Evolutionary conservation across 1,140 invertebrate species (phyloP), one percentile per base, ranked within the genome.

Genomic region (Calycopis cecrops): DNA sequence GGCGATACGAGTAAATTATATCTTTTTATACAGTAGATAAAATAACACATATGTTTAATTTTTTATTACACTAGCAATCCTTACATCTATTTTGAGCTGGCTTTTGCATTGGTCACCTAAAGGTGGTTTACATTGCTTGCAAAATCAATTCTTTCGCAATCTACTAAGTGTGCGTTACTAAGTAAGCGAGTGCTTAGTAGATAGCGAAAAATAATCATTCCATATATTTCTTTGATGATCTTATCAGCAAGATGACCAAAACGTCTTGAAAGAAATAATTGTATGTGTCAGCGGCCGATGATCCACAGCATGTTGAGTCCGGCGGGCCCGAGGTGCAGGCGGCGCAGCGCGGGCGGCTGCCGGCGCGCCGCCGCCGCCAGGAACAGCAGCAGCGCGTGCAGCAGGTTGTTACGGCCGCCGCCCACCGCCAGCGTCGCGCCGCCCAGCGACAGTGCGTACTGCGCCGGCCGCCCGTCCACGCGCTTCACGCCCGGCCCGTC

Each of bases 241-340:
- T n/a, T n/a, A n/a, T n/a, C n/a, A n/a, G n/a, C n/a, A n/a, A n/a
- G n/a, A n/a, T n/a, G n/a, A n/a, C n/a, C n/a, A n/a, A n/a, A n/a
- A n/a, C n/a, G n/a, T n/a, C n/a, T n/a, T n/a, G n/a, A n/a, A n/a
- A n/a, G n/a, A n/a, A n/a, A n/a, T n/a, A n/a, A n/a, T n/a, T n/a
- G n/a, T n/a, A n/a, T n/a, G n/a, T n/a, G 62, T 67, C 57, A 76
- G n/a, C 75, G 76, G 42, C 92, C 89, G 66, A 94, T 91, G 55
- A 94, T 90, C 93, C 93, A 94, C 16, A 95, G 79, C 76, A 95
- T 90, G 79, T 95, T 95, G 52, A 95, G 86, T 33, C 94, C 94
- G 47, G 93, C 93, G 69, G 90, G 89, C 38, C 94, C 94, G 40
- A 95, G 85, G 78, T 62, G 65, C 35, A 63, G 61, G 59, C 65